A percentile compares a stretch with the other conserved stretches of the same genome.
phyloP scores from a whole-genome alignment of 2,888 invertebrate genomes.

The Spisula subtruncata region DNA sequence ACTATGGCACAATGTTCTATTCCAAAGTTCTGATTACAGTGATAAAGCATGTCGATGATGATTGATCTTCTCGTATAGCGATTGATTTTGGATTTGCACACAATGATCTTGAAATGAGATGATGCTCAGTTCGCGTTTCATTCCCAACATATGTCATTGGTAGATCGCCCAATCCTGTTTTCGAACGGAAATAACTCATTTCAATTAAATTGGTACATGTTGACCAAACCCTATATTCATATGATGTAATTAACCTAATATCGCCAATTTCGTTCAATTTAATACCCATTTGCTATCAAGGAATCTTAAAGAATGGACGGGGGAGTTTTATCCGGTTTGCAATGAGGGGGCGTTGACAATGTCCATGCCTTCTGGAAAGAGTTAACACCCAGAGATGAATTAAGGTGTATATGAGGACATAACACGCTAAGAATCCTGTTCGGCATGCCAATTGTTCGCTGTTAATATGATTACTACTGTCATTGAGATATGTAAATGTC shows the following conservation, averaged over 20 bases:
- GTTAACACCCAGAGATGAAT: background rate
- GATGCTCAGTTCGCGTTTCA: background rate
- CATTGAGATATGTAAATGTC: background rate
- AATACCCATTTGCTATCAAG: background rate
- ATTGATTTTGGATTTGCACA: constrained; percentile 14
- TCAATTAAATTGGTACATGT: background rate
- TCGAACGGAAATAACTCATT: background rate
- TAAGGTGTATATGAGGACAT: background rate
- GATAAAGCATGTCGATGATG: background rate
- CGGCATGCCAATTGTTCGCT: background rate
- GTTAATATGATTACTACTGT: background rate
- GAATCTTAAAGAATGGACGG: background rate
- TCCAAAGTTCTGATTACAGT: background rate
- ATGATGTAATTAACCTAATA: background rate
- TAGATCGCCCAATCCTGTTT: background rate
- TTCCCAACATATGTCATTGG: background rate
- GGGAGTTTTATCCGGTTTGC: background rate
- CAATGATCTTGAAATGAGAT: background rate
- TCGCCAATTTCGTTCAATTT: background rate
- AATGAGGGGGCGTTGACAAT: background rate
- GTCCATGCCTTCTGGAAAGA: background rate
- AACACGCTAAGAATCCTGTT: background rate
- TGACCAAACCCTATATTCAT: background rate
- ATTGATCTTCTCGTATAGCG: background rate
- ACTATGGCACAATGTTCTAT: background rate